Conservation (phyloP, 53 echinoderm and acorn worm genomes). For the Crossaster papposus region DNA sequence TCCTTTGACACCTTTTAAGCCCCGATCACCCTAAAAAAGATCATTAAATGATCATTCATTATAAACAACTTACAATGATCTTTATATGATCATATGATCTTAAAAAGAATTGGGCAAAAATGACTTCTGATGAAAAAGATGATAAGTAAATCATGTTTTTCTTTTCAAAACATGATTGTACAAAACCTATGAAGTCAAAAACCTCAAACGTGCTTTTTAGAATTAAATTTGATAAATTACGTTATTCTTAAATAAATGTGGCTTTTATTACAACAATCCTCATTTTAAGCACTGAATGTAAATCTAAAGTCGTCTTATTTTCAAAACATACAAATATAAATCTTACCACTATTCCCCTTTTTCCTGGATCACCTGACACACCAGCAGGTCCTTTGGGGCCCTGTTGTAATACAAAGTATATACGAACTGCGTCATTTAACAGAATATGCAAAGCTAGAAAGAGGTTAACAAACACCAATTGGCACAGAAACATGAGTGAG, state of each 20-base stretch:
- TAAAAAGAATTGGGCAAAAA: too few relatives aligned
- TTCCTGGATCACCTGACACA: slow-evolving; percentile 60
- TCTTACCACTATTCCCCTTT: slow-evolving; percentile 58
- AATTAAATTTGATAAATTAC: neutral
- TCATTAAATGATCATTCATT: neutral
- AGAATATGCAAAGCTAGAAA: too few relatives aligned
- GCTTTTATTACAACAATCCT: too few relatives aligned
- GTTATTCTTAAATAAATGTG: too few relatives aligned
- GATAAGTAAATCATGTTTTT: neutral
- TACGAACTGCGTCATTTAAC: neutral
- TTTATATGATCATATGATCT: too few relatives aligned
- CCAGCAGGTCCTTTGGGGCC: slow-evolving; percentile 55
- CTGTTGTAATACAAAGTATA: neutral
- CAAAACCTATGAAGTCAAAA: neutral
- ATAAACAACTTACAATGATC: too few relatives aligned
- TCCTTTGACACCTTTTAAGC: slow-evolving; percentile 48
- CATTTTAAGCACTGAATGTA: too few relatives aligned
- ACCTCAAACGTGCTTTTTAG: neutral
- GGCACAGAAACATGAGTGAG: too few relatives aligned
- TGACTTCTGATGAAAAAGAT: too few relatives aligned
- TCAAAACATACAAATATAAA: neutral
- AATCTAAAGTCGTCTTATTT: neutral
- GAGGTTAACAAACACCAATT: too few relatives aligned
- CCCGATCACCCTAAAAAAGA: slow-evolving; percentile 55
- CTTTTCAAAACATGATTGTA: neutral